These are phyloP conservation scores for Sitodiplosis mosellana DNA, from an alignment of 1,140 invertebrate species.

Conservation along the genomic window DNA sequence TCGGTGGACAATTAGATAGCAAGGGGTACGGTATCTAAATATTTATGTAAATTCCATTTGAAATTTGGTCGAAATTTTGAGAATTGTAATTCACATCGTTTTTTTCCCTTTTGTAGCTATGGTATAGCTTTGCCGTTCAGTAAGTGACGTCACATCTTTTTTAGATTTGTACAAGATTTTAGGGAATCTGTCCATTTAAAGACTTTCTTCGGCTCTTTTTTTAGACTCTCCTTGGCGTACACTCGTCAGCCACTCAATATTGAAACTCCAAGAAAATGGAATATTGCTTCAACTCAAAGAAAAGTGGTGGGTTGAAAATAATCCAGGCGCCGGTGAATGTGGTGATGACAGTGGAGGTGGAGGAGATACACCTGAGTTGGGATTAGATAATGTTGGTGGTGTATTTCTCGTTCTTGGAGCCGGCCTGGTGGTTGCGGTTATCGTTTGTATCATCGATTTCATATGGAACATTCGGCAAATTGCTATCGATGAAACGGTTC, in stretches of 20 bases:
- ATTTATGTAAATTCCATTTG: too few species aligned
- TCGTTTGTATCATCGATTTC: slow-evolving; percentile 58
- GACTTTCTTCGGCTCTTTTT: slow-evolving; percentile 1
- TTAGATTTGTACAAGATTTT: not conserved
- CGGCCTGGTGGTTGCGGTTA: slow-evolving; percentile 41
- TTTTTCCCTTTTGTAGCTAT: slow-evolving; percentile 27
- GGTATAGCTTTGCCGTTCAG: slow-evolving; percentile 56
- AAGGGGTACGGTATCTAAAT: slow-evolving; percentile 71
- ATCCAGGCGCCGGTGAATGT: not conserved
- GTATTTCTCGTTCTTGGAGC: slow-evolving; percentile 71
- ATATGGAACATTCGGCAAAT: slow-evolving; percentile 63
- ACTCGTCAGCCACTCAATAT: slow-evolving; percentile 43
- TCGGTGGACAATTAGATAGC: slow-evolving; percentile 70
- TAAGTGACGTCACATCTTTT: slow-evolving; percentile 17
- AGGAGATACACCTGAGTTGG: slow-evolving; percentile 34
- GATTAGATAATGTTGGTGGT: slow-evolving; percentile 69
- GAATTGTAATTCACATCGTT: slow-evolving; percentile 22
- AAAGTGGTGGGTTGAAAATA: slow-evolving; percentile 56
- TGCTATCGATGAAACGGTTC: slow-evolving; percentile 46
- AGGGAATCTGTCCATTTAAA: not conserved
- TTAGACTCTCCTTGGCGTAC: slow-evolving; percentile 50
- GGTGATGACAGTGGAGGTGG: slow-evolving; percentile 23
- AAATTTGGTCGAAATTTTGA: too few species aligned
- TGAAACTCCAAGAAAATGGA: slow-evolving; percentile 59
- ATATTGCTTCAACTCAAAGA: slow-evolving; percentile 45